Base-by-base conservation (phyloP, 1,140 invertebrate species). In the Eubasilissa regina region DNA sequence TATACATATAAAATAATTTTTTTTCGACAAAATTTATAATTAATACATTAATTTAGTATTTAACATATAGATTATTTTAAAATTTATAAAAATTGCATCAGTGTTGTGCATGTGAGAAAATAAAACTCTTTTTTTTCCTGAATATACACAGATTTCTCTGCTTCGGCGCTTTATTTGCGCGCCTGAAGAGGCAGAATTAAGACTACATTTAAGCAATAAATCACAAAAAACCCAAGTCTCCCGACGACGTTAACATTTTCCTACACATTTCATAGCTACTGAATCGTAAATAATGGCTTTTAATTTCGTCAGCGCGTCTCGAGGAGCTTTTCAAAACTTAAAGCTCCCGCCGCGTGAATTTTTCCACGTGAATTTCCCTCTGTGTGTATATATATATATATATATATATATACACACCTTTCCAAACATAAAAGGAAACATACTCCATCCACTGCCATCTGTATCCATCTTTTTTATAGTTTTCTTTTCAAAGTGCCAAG, bases 261-360 rank as follows among this genome's bases (percentile, higher is more conserved):
- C 47, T 56, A 56, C 70, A 56, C 70, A 44, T 74, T 56, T 74
- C 70, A 35, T 74, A 56, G 70, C 70, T 56, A 55, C 70, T 74
- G 70, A 74, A 56, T 74, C 70, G 70, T 74, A 56, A 74, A 74
- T 21, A 74, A 74, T 74, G 70, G 70, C 53, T 74, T 74, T 74
- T 74, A 74, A 74, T 74, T 74, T 74, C 51, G 70, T 74, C 25
- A 55, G 53, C 25, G 35, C 53, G 64, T 44, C 51, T 51, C 70
- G 70, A 55, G 53, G 47, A 70, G 66, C 66, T 48, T 70, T 51
- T 70, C 45, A 51, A 70, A 70, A 70, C 66, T 70, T 70, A 70
- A 70, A 51, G 66, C 66, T 44, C 44, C 43, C 17, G 45, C 66
- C 64, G 64, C 64, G 64, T 47, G 66, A 70, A 70, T 70, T 70